phyloP scores from a whole-genome alignment of 2,888 invertebrate species.

The Coenonympha glycerion region DNA sequence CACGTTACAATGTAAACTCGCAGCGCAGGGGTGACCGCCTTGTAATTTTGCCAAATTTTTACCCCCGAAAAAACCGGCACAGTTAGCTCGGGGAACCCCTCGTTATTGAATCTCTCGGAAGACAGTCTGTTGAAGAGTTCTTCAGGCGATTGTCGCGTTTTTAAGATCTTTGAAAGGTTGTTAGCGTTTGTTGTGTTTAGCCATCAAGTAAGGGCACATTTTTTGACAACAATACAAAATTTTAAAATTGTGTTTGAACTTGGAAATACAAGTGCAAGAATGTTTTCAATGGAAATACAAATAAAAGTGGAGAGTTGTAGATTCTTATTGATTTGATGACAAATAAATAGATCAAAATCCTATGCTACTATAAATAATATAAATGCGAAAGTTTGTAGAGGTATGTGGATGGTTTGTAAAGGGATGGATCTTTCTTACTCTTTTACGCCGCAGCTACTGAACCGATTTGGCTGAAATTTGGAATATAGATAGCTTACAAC shows the following conservation, averaged over 20 bases:
- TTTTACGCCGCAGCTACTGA: too few species aligned
- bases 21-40: constrained; percentile 59
- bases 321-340: too few species aligned
- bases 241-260: background rate
- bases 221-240: background rate
- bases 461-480: too few species aligned
- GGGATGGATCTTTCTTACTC: too few species aligned
- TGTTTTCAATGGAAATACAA: too few species aligned
- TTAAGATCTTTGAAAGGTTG: background rate
- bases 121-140: constrained; percentile 55
- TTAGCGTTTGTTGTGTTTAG: background rate
- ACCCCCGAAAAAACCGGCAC: constrained; percentile 49
- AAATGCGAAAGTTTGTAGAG: too few species aligned
- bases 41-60: constrained; percentile 74
- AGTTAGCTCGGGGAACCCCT: constrained; percentile 40
- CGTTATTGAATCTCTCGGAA: constrained; percentile 45
- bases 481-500: too few species aligned
- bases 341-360: too few species aligned
- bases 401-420: too few species aligned
- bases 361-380: too few species aligned
- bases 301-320: too few species aligned
- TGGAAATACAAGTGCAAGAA: too few species aligned
- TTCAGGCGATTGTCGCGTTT: constrained; percentile 41
- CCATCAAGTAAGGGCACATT: background rate
- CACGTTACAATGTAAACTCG: constrained; percentile 71